Evolutionary conservation across 2,113 vertebrate genomes (phyloP).

Genomic region (Lepisosteus oculatus): DNA sequence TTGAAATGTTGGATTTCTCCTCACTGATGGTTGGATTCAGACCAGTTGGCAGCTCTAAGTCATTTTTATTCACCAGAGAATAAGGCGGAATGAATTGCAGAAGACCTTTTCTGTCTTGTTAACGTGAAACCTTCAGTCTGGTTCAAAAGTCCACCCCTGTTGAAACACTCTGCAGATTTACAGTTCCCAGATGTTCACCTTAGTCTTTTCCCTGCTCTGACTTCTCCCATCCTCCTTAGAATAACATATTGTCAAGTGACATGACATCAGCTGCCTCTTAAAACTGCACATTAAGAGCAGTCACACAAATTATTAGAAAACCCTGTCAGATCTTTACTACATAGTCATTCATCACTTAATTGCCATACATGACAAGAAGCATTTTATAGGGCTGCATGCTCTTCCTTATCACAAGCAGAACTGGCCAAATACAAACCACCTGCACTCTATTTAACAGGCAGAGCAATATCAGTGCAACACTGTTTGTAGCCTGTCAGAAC

Average conservation of each 20-base stretch:
- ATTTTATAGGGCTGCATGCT: not conserved
- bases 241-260: not conserved
- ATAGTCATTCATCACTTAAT: slow-evolving; percentile 44
- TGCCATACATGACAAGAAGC: slow-evolving; percentile 30
- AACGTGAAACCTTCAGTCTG: no score
- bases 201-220: not conserved
- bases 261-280: not conserved
- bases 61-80: no score
- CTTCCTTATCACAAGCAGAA: not conserved
- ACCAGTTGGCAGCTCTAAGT: no score
- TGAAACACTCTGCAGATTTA: slow-evolving; percentile 24
- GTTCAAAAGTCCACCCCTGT: slow-evolving; percentile 1
- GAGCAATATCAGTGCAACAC: not conserved
- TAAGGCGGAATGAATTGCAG: no score
- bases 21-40: no score
- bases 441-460: not conserved
- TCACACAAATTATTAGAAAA: slow-evolving; percentile 44
- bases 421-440: not conserved
- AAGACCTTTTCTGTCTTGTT: no score
- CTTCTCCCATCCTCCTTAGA: not conserved
- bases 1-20: no score
- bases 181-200: slow-evolving; percentile 19
- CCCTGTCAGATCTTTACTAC: slow-evolving; percentile 7
- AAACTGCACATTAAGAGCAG: slow-evolving; percentile 28
- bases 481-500: not conserved